Conservation (phyloP, 1,140 invertebrate species). For the Asobara japonica region DNA sequence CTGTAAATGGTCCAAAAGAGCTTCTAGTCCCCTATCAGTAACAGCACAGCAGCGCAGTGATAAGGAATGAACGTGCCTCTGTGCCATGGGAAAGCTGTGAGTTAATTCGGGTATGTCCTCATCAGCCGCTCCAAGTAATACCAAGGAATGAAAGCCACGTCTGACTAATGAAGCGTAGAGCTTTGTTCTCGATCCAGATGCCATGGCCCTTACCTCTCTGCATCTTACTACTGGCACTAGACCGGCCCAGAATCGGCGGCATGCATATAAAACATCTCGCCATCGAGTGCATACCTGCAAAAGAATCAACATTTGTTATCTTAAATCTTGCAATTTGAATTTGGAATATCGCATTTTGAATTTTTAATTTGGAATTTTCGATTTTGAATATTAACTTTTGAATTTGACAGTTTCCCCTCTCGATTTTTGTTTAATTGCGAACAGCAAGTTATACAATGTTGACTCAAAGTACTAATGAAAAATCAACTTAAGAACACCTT, state of each 20-base stretch:
- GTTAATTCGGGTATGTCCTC: slow-evolving; percentile 90
- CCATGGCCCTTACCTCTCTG: slow-evolving; percentile 76
- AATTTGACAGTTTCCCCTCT: too few species aligned
- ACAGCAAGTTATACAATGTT: too few species aligned
- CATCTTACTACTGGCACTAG: slow-evolving; percentile 85
- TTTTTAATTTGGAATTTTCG: too few species aligned
- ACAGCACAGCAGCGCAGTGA: slow-evolving; percentile 87
- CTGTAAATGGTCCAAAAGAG: slow-evolving; percentile 85
- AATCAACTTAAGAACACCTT: too few species aligned
- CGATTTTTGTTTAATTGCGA: too few species aligned
- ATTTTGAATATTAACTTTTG: too few species aligned
- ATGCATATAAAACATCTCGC: slow-evolving; percentile 86
- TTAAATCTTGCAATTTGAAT: too few species aligned
- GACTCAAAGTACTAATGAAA: too few species aligned
- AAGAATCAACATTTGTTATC: too few species aligned
- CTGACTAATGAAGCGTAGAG: slow-evolving; percentile 85
- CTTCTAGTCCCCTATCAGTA: slow-evolving; percentile 87
- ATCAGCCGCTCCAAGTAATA: slow-evolving; percentile 85
- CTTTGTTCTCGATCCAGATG: slow-evolving; percentile 74
- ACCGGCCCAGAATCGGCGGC: slow-evolving; percentile 85
- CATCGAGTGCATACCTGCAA: slow-evolving; percentile 80
- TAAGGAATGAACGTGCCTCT: slow-evolving; percentile 84
- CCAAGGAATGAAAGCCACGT: slow-evolving; percentile 86
- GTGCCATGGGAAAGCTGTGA: slow-evolving; percentile 82
- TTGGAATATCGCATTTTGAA: too few species aligned